These are phyloP conservation scores for Pelusios castaneus DNA, from an alignment of 2,113 vertebrate species.

Conservation along the genomic window DNA sequence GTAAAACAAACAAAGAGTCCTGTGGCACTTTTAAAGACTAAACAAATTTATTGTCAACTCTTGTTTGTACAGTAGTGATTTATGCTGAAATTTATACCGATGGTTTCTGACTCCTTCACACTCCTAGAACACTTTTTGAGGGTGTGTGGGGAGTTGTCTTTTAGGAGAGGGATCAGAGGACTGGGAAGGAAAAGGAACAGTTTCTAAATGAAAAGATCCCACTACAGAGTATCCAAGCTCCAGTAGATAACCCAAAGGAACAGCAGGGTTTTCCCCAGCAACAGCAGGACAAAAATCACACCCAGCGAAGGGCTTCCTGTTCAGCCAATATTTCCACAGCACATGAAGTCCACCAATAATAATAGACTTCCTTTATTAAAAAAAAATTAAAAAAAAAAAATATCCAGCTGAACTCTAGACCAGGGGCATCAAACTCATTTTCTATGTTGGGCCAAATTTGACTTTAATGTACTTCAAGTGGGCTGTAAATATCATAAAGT, in stretches of 20 bases:
- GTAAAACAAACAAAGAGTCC: not conserved
- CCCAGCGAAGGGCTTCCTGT: not conserved
- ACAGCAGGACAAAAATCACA: not conserved
- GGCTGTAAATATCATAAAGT: too few species aligned
- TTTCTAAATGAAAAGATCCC: not conserved
- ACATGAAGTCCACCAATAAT: not conserved
- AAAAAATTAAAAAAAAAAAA: too few species aligned
- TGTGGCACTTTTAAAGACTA: too few species aligned
- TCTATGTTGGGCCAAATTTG: too few species aligned
- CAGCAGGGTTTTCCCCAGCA: not conserved
- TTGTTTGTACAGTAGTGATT: not conserved
- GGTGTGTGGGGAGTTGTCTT: not conserved
- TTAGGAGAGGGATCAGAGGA: not conserved
- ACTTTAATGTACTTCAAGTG: too few species aligned
- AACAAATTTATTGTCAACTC: not conserved
- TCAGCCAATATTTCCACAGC: not conserved
- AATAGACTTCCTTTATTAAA: not conserved
- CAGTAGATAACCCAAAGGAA: not conserved
- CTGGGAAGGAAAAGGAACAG: not conserved
- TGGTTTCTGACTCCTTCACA: not conserved
- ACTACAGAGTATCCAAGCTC: not conserved
- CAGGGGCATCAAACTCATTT: too few species aligned
- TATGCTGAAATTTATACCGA: not conserved
- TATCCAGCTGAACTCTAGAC: not conserved
- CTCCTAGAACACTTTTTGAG: not conserved